Base-by-base conservation (phyloP, 2,888 invertebrate species). In the Taenaris catops region DNA sequence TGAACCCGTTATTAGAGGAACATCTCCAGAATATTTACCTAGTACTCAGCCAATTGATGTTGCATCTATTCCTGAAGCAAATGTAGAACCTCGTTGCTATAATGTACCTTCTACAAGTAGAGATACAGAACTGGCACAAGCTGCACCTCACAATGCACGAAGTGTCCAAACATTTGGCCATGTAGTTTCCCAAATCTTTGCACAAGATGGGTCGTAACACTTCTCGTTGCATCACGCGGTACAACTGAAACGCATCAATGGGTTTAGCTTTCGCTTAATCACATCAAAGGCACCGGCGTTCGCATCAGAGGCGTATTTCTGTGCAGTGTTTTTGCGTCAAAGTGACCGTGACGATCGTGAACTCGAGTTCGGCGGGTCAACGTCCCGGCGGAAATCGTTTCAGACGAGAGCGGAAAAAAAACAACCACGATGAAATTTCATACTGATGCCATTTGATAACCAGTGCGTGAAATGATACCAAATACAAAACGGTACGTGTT, bases 31-130 rank as follows among this genome's bases (percentile, higher is more conserved):
- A 42, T 65, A 73, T 39, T 46, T 64, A 10, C 59, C 58, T n/a
- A 55, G 46, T 14, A 60, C 63, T 11, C 47, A 46, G 9, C 36
- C 53, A 4, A 25, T 41, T 21, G 41, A 10, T 8, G 33, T 28
- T 12, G 27, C 43, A 4, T 38, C 38, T 6, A 46, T 17, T 23
- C 27, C 34, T 18, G 16, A 26, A 24, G 14, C 44, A 37, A 57
- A 61, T 28, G 33, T 39, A 14, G 63, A 69, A 21, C 24, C 57
- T 12, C 46, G 58, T 41, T 48, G 53, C 20, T 55, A 58, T 37
- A 63, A 55, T 53, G 55, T 69, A 51, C 79, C 84, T 46, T 80
- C 84, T 12, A 81, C 84, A 16, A 84, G 80, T 44, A 55, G 61
- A 29, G 64, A 50, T 1, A 39, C 53, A 5, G 55, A 52, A 1